phyloP scores from a whole-genome alignment of 2,113 vertebrate species.

The Embiotoca jacksoni region DNA sequence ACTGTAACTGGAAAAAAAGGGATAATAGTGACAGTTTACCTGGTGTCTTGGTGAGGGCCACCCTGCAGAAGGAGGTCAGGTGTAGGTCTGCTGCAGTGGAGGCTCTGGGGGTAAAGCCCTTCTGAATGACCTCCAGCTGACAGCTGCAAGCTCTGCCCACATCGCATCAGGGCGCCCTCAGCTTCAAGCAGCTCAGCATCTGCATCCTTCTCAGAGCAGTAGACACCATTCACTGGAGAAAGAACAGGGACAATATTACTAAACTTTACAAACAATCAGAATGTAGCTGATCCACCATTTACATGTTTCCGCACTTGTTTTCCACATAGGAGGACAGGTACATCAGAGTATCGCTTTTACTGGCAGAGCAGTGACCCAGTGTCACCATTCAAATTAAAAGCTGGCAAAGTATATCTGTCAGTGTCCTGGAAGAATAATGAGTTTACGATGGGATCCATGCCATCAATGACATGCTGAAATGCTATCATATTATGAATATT shows the following conservation, averaged over 20 bases:
- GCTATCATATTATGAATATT: conserved; percentile 65
- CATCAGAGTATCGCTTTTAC: not conserved
- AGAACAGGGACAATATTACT: conserved; percentile 6
- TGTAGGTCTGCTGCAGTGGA: conserved; percentile 83
- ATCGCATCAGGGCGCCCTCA: conserved; percentile 81
- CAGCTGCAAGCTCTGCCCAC: conserved; percentile 83
- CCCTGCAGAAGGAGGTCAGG: conserved; percentile 82
- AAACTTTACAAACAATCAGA: not conserved
- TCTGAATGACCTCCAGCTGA: conserved; percentile 80
- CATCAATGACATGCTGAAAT: conserved; percentile 72
- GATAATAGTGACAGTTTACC: conserved; percentile 78
- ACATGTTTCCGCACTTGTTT: not conserved
- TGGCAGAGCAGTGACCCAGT: conserved; percentile 7
- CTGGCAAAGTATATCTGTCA: conserved; percentile 7
- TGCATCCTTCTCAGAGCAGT: conserved; percentile 86
- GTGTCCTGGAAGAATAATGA: conserved; percentile 43
- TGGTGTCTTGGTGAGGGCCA: conserved; percentile 81
- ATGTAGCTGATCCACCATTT: not conserved
- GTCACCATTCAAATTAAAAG: conserved; percentile 27
- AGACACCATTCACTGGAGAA: conserved; percentile 85
- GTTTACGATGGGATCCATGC: conserved; percentile 46
- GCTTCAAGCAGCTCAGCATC: conserved; percentile 80
- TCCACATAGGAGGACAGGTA: not conserved
- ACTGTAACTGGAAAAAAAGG: conserved; percentile 26
- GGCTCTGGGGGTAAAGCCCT: conserved; percentile 82